These are phyloP conservation scores for Erebia aethiops DNA, from an alignment of 2,888 invertebrate species.

Conservation along the genomic window DNA sequence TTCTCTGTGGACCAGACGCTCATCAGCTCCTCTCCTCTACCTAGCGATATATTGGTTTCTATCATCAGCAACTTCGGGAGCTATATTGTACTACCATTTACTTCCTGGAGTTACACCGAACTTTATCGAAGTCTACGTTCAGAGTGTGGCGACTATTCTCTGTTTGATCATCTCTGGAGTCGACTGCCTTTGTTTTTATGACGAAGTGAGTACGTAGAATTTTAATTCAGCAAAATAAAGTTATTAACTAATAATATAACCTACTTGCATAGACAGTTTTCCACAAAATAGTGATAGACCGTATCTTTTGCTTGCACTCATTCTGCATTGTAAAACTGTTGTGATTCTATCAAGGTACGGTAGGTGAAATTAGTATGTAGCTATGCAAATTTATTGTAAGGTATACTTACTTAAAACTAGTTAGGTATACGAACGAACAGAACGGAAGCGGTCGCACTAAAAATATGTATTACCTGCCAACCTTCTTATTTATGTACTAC, in stretches of 20 bases:
- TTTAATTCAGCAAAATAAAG: no score
- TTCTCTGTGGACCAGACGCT: slow-evolving; percentile 66
- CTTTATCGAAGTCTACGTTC: slow-evolving; percentile 63
- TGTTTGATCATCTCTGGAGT: slow-evolving; percentile 60
- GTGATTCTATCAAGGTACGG: not conserved
- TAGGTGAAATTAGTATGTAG: not conserved
- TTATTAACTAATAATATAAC: no score
- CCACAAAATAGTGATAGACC: no score
- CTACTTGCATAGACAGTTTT: no score
- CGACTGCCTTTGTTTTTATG: slow-evolving; percentile 74
- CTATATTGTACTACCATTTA: slow-evolving; percentile 59
- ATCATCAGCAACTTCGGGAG: slow-evolving; percentile 58
- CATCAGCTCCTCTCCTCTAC: slow-evolving; percentile 71
- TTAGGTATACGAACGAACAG: not conserved
- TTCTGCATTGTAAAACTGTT: not conserved
- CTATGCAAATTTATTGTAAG: not conserved
- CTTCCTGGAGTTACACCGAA: slow-evolving; percentile 45
- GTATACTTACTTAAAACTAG: not conserved
- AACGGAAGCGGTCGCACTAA: not conserved
- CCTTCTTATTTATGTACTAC: no score
- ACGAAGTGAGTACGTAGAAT: slow-evolving; percentile 66
- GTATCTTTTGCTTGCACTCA: not conserved
- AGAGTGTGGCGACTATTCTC: slow-evolving; percentile 57
- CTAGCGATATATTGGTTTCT: slow-evolving; percentile 75
- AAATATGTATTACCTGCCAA: not conserved